Conservation (phyloP, 2,888 invertebrate genomes). For the Muscina levida region DNA sequence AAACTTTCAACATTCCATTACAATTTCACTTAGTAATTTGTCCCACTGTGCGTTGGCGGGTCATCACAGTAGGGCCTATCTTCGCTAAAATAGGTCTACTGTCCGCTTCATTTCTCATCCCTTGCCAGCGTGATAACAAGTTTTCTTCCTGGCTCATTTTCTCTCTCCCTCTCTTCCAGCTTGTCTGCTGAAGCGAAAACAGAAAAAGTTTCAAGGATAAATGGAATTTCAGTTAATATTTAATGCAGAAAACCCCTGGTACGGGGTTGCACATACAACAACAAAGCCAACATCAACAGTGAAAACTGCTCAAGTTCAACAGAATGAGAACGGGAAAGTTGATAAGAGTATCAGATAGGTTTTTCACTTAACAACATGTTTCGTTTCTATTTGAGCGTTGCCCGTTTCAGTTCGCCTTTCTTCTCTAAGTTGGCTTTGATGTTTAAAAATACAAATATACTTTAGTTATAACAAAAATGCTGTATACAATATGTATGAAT, state of each 20-base stretch:
- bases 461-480: constrained; percentile 7
- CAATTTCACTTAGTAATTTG: too few relatives aligned
- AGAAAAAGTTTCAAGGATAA: constrained; percentile 61
- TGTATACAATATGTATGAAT: background rate
- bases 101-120: too few relatives aligned
- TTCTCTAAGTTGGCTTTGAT: constrained; percentile 45
- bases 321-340: constrained; percentile 30
- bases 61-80: too few relatives aligned
- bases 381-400: constrained; percentile 25
- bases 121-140: too few relatives aligned
- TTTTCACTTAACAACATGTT: constrained; percentile 41
- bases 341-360: constrained; percentile 51
- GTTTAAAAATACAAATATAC: constrained; percentile 38
- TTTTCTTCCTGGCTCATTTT: too few relatives aligned
- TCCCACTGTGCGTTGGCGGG: too few relatives aligned
- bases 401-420: constrained; percentile 6
- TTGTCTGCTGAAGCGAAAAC: constrained; percentile 26
- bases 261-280: constrained; percentile 37
- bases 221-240: constrained; percentile 58
- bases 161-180: background rate
- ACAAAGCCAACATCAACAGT: constrained; percentile 9
- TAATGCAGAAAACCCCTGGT: constrained; percentile 49
- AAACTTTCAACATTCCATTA: too few relatives aligned
- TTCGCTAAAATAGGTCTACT: too few relatives aligned
- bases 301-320: constrained; percentile 26